Conservation (phyloP, 2,113 vertebrate species). For the Brachirus orientalis region DNA sequence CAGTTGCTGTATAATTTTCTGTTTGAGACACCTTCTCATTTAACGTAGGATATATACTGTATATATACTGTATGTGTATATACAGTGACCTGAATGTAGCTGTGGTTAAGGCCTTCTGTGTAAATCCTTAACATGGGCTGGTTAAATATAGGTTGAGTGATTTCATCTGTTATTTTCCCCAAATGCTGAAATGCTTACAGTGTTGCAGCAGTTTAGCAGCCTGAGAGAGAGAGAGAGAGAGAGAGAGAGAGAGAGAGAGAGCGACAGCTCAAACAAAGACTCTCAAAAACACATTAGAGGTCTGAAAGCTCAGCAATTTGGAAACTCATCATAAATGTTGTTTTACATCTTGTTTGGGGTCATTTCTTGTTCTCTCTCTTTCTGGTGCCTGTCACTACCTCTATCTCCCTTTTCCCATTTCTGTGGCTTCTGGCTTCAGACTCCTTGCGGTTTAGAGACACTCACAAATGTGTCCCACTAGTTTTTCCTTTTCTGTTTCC, state of each 20-base stretch:
- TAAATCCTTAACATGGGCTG: conserved; percentile 51
- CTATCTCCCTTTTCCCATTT: conserved; percentile 16
- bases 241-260: too few relatives aligned
- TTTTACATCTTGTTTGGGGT: conserved; percentile 23
- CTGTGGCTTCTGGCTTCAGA: conserved; percentile 50
- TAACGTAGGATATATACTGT: too few relatives aligned
- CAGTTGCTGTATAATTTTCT: conserved; percentile 48
- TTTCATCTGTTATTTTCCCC: conserved; percentile 41
- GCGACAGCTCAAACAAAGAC: too few relatives aligned
- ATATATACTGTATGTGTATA: too few relatives aligned
- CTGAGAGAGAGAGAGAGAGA: conserved; percentile 22
- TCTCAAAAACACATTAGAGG: conserved; percentile 43
- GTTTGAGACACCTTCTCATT: too few relatives aligned
- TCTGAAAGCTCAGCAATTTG: conserved; percentile 48
- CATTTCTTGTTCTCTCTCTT: conserved; percentile 11
- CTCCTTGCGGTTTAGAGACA: conserved; percentile 48
- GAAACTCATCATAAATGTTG: conserved; percentile 46
- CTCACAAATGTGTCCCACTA: conserved; percentile 53
- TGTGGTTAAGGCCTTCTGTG: conserved; percentile 47
- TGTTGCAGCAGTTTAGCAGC: conserved; percentile 15
- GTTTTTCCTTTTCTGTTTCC: conserved; percentile 42
- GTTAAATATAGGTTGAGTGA: conserved; percentile 62
- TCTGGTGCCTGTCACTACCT: conserved; percentile 37
- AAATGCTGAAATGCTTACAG: conserved; percentile 35
- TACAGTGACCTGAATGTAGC: conserved; percentile 42